Base-by-base conservation (phyloP, 2,113 vertebrate genomes). In the Leptobrachium ailaonicum region DNA sequence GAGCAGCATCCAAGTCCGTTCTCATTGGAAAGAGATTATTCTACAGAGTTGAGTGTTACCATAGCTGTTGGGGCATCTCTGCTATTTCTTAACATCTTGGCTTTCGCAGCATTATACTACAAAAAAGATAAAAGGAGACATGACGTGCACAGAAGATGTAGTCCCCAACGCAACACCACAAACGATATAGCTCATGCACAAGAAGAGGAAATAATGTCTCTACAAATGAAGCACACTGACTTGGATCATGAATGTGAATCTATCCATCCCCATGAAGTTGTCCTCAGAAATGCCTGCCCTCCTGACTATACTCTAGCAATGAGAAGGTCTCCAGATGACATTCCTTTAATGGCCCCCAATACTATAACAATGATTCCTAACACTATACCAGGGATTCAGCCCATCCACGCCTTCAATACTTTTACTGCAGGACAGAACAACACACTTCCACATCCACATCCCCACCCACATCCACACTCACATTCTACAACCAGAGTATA, bases 401-500 rank as follows among this genome's bases (percentile, higher is more conserved):
- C 97, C 82, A 91, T 99, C 88, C 98, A 99, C 91, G 93, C 96
- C 87, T 98, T 98, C 92, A 97, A 97, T 83, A 96, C 95, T 82
- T 98, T 95, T 87, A 95, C 96, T 0, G 95, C 95, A 84, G 97
- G 96, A 94, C 98, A 99, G 91, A 99, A 98, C 88, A 98, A 96
- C 89, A 98, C 96, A 83, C 93, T 99, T 91, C 97, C 97, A 85
- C 96, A 95, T 85, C 89, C 92, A 12, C 92, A 94, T 78, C 86
- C 96, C 82, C 95, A 97, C 53, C 95, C 97, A 73, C 97, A 97
- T 82, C 93, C 96, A 43, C 97, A 98, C 91, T 98, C 97, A 95
- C 97, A 99, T 89, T 99, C 98, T 91, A 99, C 97, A 90, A 98
- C 97, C 91, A 96, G 97, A 93, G 98, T 98, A 98, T 99, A 99